Conservation (phyloP, 2,113 vertebrate species). For the Cariama cristata region DNA sequence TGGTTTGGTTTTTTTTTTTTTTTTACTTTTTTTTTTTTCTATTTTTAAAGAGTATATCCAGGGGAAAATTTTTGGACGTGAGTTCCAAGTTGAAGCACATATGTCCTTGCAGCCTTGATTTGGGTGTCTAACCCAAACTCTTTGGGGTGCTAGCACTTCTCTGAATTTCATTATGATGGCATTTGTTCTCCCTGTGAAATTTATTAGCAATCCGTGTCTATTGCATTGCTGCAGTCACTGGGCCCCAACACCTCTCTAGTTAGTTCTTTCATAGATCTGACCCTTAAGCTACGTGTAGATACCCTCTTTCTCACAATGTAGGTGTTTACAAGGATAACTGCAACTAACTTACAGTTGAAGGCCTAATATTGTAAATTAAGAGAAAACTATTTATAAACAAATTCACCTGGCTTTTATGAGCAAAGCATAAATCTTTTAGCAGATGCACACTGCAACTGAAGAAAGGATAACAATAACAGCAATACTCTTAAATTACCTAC, state of each 20-base stretch:
- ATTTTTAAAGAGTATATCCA: neutral
- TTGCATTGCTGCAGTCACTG: neutral
- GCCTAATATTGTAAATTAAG: neutral
- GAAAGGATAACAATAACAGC: neutral
- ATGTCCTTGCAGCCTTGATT: neutral
- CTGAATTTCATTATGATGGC: neutral
- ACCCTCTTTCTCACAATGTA: neutral
- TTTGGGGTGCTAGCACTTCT: neutral
- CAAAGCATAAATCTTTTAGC: neutral
- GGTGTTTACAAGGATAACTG: neutral
- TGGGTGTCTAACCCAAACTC: neutral
- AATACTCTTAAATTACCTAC: neutral
- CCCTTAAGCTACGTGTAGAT: neutral
- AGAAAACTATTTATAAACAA: neutral
- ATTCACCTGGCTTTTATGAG: neutral
- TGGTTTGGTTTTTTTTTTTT: neutral
- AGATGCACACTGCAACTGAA: neutral
- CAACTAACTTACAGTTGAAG: neutral
- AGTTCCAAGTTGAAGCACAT: neutral
- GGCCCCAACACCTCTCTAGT: neutral
- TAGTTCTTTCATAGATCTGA: neutral
- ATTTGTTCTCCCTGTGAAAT: neutral
- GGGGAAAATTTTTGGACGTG: rapidly evolving
- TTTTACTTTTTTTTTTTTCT: rapidly evolving
- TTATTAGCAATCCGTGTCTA: neutral